These are phyloP conservation scores for Decapterus maruadsi DNA, from an alignment of 2,797 vertebrate genomes.

Conservation along the genomic window DNA sequence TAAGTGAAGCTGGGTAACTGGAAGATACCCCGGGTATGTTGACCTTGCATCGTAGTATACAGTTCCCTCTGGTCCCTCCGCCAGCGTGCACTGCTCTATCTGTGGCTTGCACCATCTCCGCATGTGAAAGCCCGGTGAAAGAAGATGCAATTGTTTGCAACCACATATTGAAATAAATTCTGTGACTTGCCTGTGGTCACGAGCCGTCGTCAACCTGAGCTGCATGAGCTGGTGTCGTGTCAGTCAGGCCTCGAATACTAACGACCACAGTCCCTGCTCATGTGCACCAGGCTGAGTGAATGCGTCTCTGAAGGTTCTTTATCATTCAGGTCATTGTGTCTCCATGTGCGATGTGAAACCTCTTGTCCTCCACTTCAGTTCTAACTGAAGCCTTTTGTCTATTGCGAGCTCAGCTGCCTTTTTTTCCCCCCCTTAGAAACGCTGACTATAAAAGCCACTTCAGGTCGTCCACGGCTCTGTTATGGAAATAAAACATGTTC, in stretches of 20 bases:
- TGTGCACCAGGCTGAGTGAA: neutral
- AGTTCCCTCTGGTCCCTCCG: too few relatives aligned
- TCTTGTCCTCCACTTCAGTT: too few relatives aligned
- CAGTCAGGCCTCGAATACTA: conserved; percentile 3
- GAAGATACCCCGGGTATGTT: too few relatives aligned
- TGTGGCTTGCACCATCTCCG: conserved; percentile 10
- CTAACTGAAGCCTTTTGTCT: too few relatives aligned
- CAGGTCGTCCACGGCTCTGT: neutral
- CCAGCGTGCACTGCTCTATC: too few relatives aligned
- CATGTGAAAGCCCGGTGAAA: neutral
- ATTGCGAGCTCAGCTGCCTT: too few relatives aligned
- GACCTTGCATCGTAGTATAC: too few relatives aligned
- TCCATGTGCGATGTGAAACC: too few relatives aligned
- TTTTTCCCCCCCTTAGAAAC: too few relatives aligned
- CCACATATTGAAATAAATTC: neutral
- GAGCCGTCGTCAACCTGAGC: neutral
- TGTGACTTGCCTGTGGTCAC: conserved; percentile 11
- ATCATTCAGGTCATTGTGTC: too few relatives aligned
- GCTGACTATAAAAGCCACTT: neutral
- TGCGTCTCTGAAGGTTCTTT: too few relatives aligned
- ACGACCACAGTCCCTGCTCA: neutral
- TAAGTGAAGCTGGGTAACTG: too few relatives aligned
- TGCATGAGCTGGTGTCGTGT: neutral
- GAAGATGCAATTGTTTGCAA: neutral
- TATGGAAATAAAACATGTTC: neutral